Base-by-base conservation (phyloP, 2,888 invertebrate species). In the Hydropsyche betteni region DNA sequence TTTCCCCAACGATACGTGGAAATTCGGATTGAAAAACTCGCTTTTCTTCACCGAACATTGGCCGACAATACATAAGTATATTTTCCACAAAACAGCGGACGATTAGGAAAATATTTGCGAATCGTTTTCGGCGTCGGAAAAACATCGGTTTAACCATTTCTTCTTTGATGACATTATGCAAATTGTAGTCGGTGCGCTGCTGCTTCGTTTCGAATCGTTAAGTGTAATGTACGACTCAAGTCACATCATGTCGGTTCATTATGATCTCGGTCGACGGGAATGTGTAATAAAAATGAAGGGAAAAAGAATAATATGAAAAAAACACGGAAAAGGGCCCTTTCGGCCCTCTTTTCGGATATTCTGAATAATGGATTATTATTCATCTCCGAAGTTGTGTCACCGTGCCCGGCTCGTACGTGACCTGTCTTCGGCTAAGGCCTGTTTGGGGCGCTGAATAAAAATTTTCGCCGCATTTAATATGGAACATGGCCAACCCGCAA, bases 361-460 rank as follows among this genome's bases (percentile, higher is more conserved):
- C 51, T 53, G 70, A 70, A 70, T 70, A 70, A 70, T 70, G 70
- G 70, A 70, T 70, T 70, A 70, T 70, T 70, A 70, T 70, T 70
- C 70, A 70, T 70, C 70, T 70, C 70, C 51, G 53, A 70, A 70
- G 70, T 70, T 51, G 70, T 70, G 51, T 53, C 70, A 53, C 70
- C 70, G 70, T 51, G 70, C 52, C 34, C 70, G 70, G 51, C 70
- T 51, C 14, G 70, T 70, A 70, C 70, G 70, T 70, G 70, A 70
- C 70, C 53, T 70, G 70, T 70, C 70, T 70, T 53, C 53, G 52
- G 53, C 36, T 70, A 70, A 70, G 53, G 24, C 53, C 53, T 53
- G 70, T 34, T 70, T 70, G 24, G 52, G 70, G 70, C 51, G 34
- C 44, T 16, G 70, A 70, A 70, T 70, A 53, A 70, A 70, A 70